Evolutionary conservation across 92 coral and sea anemone species (phyloP), one percentile per base, ranked within the genome.

Genomic region (Parazoanthus atlanticus): DNA sequence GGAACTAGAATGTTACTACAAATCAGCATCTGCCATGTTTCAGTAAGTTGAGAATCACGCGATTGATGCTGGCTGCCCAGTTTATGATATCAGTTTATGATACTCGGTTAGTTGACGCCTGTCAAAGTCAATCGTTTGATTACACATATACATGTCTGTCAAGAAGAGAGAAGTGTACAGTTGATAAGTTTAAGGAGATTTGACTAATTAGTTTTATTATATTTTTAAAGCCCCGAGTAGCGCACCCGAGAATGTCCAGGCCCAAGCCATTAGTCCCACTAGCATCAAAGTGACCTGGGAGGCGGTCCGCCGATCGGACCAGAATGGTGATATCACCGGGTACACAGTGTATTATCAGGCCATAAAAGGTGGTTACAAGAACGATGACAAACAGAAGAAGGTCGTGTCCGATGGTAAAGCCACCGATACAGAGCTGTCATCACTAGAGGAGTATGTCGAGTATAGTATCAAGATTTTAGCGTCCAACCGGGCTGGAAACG

Each of bases 251-350:
- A 74, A 41, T 23, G 49, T 74, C 49, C 47, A 25, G n/a, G 79
- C 79, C 8, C n/a, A 36, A 21, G n/a, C 26, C 43, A 36, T 9
- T 19, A 74, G 79, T 23, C 33, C 79, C 43, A 74, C 79, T 41
- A 16, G 49, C 33, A 74, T 74, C 79, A 21, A n/a, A 7, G 79
- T 74, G 49, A 36, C 40, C 40, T 74, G 79, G 79, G 79, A 74
- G 8, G 15, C 2, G 13, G 26, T 74, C 25, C 79, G 43, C n/a
- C 2, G 13, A 74, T 11, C 12, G 17, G 49, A 74, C 40, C 25
- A 19, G 43, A 34, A 25, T 36, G 79, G 28, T 21, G 25, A 32
- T 19, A 75, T 75, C 29, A 23, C 29, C n/a, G 79, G 79, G 26
- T 75, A 75, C 30, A 75, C 25, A 21, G 49, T 75, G 26, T 23